Percentiles rank a stretch among this genome's conserved stretches.
These are phyloP conservation scores for Adoxophyes honmai DNA, from an alignment of 1,140 invertebrate genomes.

Conservation along the genomic window DNA sequence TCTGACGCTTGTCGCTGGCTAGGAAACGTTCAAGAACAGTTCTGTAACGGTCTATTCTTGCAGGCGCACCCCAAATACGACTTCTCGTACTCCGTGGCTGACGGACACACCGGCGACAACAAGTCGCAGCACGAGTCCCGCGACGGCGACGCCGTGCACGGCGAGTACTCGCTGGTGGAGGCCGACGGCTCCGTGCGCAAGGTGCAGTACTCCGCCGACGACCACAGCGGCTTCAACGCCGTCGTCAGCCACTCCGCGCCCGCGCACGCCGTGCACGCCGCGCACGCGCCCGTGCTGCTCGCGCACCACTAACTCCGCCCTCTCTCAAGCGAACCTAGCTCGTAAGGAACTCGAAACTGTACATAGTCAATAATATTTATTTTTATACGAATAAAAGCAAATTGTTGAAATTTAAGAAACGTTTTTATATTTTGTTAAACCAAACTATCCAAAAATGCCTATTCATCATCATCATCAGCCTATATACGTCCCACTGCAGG, in stretches of 20 bases:
- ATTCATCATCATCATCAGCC: no score
- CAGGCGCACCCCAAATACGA: slow-evolving; percentile 61
- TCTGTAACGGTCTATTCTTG: neutral
- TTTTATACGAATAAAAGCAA: slow-evolving; percentile 6
- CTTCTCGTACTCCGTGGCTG: slow-evolving; percentile 65
- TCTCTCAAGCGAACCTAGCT: neutral
- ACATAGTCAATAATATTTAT: slow-evolving; percentile 16
- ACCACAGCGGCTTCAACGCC: slow-evolving; percentile 35
- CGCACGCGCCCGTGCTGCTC: slow-evolving; percentile 63
- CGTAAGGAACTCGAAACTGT: neutral
- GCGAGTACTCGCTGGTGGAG: slow-evolving; percentile 36
- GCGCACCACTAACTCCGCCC: slow-evolving; percentile 21
- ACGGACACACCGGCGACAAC: slow-evolving; percentile 46
- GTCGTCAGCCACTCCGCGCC: slow-evolving; percentile 78
- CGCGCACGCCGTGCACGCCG: slow-evolving; percentile 51
- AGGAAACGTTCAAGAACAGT: neutral
- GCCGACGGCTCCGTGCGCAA: slow-evolving; percentile 45
- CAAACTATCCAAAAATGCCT: no score
- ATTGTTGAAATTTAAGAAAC: slow-evolving; percentile 9
- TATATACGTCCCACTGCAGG: no score
- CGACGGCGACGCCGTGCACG: slow-evolving; percentile 29
- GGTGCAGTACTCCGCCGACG: slow-evolving; percentile 44
- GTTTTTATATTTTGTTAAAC: neutral
- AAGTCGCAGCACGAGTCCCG: slow-evolving; percentile 25
- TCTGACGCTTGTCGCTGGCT: neutral